These are phyloP conservation scores for Perognathus longimembris DNA, from an alignment of 2,113 vertebrate species.

Conservation along the genomic window DNA sequence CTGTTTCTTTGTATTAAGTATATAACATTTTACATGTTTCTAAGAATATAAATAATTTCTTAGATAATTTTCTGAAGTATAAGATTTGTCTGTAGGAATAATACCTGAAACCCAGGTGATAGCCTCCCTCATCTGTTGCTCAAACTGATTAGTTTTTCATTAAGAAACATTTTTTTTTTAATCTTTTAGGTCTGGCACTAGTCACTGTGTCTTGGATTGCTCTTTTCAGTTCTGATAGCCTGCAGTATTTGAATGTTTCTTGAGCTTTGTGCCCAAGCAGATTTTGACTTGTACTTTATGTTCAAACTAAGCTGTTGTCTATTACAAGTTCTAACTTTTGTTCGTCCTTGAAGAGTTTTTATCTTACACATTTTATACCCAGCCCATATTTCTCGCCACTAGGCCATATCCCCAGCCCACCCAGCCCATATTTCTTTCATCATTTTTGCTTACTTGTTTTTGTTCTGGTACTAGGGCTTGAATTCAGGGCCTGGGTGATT, in stretches of 20 bases:
- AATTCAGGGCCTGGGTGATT: too few relatives aligned
- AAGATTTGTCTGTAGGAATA: slow-evolving; percentile 50
- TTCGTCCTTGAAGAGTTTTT: slow-evolving; percentile 34
- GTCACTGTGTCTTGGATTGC: slow-evolving; percentile 16
- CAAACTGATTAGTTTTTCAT: slow-evolving; percentile 44
- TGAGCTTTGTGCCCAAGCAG: slow-evolving; percentile 16
- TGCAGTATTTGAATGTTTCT: neutral
- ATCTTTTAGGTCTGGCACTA: slow-evolving; percentile 19
- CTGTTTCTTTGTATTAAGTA: neutral
- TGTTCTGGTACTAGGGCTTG: too few relatives aligned
- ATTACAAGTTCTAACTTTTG: neutral
- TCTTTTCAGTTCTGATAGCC: slow-evolving; percentile 9
- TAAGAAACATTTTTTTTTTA: slow-evolving; percentile 55
- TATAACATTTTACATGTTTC: slow-evolving; percentile 36
- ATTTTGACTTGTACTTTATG: slow-evolving; percentile 26
- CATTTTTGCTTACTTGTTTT: too few relatives aligned
- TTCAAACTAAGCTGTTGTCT: slow-evolving; percentile 1
- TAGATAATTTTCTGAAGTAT: slow-evolving; percentile 44
- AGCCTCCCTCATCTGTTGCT: slow-evolving; percentile 50
- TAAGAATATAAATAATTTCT: neutral
- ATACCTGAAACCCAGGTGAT: slow-evolving; percentile 53
- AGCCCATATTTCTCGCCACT: neutral
- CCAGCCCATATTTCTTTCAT: neutral
- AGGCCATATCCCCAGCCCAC: too few relatives aligned
- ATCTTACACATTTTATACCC: neutral